These are phyloP conservation scores for Pterocles burchelli DNA, from an alignment of 2,113 vertebrate genomes.

Conservation along the genomic window DNA sequence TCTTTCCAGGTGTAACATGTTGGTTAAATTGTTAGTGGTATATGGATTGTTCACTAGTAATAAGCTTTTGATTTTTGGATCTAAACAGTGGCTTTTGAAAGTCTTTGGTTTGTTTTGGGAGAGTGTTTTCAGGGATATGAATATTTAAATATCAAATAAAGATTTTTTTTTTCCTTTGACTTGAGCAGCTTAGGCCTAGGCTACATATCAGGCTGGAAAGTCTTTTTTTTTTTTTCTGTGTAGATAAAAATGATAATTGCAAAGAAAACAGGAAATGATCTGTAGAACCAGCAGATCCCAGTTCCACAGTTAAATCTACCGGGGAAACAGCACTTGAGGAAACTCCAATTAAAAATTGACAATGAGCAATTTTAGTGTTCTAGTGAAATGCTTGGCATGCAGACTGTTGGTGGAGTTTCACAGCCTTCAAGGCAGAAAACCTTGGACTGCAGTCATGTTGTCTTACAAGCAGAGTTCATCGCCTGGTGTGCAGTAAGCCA, in stretches of 20 bases:
- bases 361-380: background rate
- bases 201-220: background rate
- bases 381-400: background rate
- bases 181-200: background rate
- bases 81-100: background rate
- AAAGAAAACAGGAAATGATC: rapidly evolving
- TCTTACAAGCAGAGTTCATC: too few relatives aligned
- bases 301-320: background rate
- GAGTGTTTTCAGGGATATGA: background rate
- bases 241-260: background rate
- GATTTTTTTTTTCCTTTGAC: background rate
- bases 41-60: rapidly evolving
- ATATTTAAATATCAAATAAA: background rate
- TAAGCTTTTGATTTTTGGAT: background rate
- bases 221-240: background rate
- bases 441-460: background rate
- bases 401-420: background rate
- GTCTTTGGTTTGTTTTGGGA: background rate
- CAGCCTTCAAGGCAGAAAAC: background rate
- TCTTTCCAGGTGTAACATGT: background rate
- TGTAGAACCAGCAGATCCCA: background rate
- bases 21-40: background rate
- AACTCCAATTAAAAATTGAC: background rate
- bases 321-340: background rate
- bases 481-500: too few relatives aligned